A percentile compares a stretch with the other conserved stretches of the same genome.
These are phyloP conservation scores for Cygnus atratus DNA, from an alignment of 2,113 vertebrate species.

Conservation along the genomic window DNA sequence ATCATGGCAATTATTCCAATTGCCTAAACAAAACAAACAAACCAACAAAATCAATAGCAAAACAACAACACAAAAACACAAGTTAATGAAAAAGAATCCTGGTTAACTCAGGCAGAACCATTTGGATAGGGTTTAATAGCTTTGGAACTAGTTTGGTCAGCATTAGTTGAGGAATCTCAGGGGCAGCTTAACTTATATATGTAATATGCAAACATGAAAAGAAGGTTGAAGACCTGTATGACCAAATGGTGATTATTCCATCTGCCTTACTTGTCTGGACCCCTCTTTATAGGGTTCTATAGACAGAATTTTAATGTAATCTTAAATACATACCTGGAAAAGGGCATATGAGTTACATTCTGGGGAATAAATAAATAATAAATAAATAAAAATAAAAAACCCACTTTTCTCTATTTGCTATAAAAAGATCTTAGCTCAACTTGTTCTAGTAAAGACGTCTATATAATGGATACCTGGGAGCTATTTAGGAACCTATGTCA, in stretches of 20 bases:
- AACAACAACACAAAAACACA: neutral
- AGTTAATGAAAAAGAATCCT: neutral
- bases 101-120: neutral
- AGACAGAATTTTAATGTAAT: neutral
- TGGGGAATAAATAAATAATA: neutral
- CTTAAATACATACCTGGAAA: neutral
- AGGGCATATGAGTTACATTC: neutral
- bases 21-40: neutral
- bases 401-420: neutral
- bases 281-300: neutral
- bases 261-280: neutral
- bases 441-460: neutral
- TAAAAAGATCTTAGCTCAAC: neutral
- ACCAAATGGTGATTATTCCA: neutral
- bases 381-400: too few relatives aligned
- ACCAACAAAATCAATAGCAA: too few relatives aligned
- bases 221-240: neutral
- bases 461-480: neutral
- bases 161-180: neutral
- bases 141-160: neutral
- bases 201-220: neutral
- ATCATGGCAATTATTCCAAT: neutral
- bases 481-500: neutral
- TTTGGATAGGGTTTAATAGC: neutral
- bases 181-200: rapidly evolving